These are phyloP conservation scores for Pollenia labialis DNA, from an alignment of 2,888 invertebrate genomes.

Conservation along the genomic window DNA sequence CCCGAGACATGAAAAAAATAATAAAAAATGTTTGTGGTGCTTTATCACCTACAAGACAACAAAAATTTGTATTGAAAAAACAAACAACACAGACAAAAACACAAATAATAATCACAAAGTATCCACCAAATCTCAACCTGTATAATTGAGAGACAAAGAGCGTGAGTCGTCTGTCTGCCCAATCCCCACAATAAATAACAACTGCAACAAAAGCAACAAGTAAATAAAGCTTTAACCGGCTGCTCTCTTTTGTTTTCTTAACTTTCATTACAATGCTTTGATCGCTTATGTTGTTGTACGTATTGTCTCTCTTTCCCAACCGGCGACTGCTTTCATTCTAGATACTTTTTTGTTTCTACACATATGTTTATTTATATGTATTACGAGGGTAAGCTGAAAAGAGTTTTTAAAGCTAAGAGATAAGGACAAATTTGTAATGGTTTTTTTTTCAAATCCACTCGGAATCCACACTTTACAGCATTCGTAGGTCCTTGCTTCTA, in stretches of 20 bases:
- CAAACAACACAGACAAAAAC: conserved; percentile 43
- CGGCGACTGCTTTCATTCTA: conserved; percentile 3
- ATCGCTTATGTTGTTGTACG: conserved; percentile 35
- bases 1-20: conserved; percentile 36
- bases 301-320: neutral
- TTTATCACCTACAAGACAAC: conserved; percentile 67
- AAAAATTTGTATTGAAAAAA: conserved; percentile 25
- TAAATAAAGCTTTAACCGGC: conserved; percentile 46
- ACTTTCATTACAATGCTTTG: conserved; percentile 20
- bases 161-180: neutral
- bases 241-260: neutral
- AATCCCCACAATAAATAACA: conserved; percentile 21
- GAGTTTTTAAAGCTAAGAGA: neutral
- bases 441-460: no score
- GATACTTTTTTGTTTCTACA: neutral
- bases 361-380: neutral
- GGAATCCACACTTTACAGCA: no score
- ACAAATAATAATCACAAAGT: conserved; percentile 41
- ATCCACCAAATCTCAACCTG: conserved; percentile 58
- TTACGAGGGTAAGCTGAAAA: neutral
- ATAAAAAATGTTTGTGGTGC: conserved; percentile 53
- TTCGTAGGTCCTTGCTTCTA: no score
- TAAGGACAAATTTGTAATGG: no score
- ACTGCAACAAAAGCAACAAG: conserved; percentile 37
- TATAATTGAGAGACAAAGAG: conserved; percentile 18